phyloP scores from a whole-genome alignment of 2,888 invertebrate species.

The Blastobasis lacticolella region DNA sequence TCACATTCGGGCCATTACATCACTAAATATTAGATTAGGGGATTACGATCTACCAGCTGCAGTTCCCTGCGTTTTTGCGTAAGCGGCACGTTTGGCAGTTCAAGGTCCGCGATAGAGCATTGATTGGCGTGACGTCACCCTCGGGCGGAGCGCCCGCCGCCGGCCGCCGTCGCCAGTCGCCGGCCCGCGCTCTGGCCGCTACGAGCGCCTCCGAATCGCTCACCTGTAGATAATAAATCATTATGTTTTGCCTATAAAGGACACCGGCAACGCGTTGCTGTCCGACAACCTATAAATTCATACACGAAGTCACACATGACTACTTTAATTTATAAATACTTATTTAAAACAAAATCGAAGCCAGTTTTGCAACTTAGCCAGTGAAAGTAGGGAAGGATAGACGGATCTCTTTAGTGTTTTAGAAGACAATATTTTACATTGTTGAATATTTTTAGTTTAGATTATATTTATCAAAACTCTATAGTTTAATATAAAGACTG shows the following conservation, averaged over 20 bases:
- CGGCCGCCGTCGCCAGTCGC: constrained; percentile 8
- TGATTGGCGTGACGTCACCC: constrained; percentile 32
- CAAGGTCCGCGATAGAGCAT: constrained; percentile 33
- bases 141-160: constrained; percentile 8
- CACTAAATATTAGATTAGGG: too few relatives aligned
- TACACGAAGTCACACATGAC: constrained; percentile 1
- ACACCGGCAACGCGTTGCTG: constrained; percentile 25
- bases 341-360: neutral
- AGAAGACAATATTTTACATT: constrained; percentile 9
- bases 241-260: constrained; percentile 38
- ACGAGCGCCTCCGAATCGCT: constrained; percentile 10
- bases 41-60: too few relatives aligned
- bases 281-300: constrained; percentile 13
- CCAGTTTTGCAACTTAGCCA: constrained; percentile 14
- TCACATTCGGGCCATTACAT: too few relatives aligned
- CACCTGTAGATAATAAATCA: constrained; percentile 44
- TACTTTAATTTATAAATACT: constrained; percentile 2
- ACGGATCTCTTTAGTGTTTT: constrained; percentile 6
- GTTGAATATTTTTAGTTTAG: neutral
- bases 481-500: too few relatives aligned
- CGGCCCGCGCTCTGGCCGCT: constrained; percentile 6
- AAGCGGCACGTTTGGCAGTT: constrained; percentile 20
- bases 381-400: constrained; percentile 22
- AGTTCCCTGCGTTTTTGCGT: too few relatives aligned
- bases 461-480: too few relatives aligned